Base-by-base conservation (phyloP, 2,888 invertebrate genomes). In the Cerceris ruficornis region DNA sequence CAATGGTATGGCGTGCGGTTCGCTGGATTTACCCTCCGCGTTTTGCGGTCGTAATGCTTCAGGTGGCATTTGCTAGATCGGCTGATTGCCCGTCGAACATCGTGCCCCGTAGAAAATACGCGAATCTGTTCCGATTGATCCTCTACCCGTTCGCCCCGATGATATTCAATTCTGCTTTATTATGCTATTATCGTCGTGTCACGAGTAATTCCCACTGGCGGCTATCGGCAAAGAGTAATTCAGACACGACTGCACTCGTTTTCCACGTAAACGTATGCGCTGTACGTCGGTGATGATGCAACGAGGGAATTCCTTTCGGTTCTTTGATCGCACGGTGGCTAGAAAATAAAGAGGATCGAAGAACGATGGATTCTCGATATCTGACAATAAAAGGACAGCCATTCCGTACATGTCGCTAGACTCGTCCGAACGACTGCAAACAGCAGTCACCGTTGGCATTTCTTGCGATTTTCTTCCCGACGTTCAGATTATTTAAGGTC, bases 11-110 rank as follows among this genome's bases (percentile, higher is more conserved):
- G 46, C 73, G 67, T 62, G 69, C 68, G 77, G 74, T 71, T 41
- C 54, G 61, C 52, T 73, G 77, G 62, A 71, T 80, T 75, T 67
- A 55, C 43, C 58, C 57, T 65, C 57, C 65, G 60, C 72, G 77
- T 81, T 75, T 71, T 74, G 78, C 81, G 69, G 65, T 74, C 49
- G 66, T 71, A 78, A 79, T 65, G 72, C 65, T 75, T 66, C 75
- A 59, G 64, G 49, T 58, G 64, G 14, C 28, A 46, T 52, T 75
- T 71, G 75, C 13, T 55, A 46, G 52, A 73, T 70, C 78, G 73
- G 28, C 28, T 81, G 75, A 77, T 82, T 69, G 68, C 54, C 61
- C 52, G 28, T 49, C 17, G 49, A 54, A 60, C 50, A 67, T 69
- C 73, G 52, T 60, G 64, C 43, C 17, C 58, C 65, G 66, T 65